phyloP scores from a whole-genome alignment of 1,140 invertebrate genomes.

The Apocrypta bakeri region DNA sequence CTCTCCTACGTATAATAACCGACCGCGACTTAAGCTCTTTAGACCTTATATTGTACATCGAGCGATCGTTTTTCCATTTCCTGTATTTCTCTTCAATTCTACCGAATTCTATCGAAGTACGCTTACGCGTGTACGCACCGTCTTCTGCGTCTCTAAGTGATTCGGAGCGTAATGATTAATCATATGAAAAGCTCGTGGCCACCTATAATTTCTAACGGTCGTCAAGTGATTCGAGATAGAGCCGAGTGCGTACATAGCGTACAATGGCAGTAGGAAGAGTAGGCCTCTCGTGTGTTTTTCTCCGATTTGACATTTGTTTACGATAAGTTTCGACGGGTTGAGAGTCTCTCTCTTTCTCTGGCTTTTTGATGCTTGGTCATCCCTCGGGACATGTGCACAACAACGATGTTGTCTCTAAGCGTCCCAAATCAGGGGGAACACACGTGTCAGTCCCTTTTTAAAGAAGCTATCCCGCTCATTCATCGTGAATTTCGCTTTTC shows the following conservation, averaged over 20 bases:
- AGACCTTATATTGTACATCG: neutral
- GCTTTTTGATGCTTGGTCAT: conserved; percentile 54
- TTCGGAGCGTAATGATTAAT: too few species aligned
- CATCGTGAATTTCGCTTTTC: conserved; percentile 57
- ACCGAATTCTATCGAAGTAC: neutral
- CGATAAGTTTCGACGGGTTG: conserved; percentile 20
- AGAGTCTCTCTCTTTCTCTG: too few species aligned
- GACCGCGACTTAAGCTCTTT: conserved; percentile 33
- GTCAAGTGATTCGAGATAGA: too few species aligned
- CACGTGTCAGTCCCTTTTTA: conserved; percentile 52
- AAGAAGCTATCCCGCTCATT: conserved; percentile 57
- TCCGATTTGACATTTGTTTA: conserved; percentile 51
- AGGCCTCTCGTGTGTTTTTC: conserved; percentile 1
- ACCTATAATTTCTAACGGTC: too few species aligned
- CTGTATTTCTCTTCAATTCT: neutral
- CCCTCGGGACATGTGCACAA: conserved; percentile 41
- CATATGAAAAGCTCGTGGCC: too few species aligned
- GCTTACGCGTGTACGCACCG: neutral
- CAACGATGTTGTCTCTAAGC: conserved; percentile 42
- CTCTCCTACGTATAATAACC: neutral
- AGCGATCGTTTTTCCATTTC: conserved; percentile 42
- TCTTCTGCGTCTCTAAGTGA: too few species aligned
- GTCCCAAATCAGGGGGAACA: neutral
- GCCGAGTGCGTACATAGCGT: too few species aligned
- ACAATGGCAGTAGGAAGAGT: neutral